Evolutionary conservation across 2,113 vertebrate species (phyloP).

Genomic region (Chaetura pelagica): DNA sequence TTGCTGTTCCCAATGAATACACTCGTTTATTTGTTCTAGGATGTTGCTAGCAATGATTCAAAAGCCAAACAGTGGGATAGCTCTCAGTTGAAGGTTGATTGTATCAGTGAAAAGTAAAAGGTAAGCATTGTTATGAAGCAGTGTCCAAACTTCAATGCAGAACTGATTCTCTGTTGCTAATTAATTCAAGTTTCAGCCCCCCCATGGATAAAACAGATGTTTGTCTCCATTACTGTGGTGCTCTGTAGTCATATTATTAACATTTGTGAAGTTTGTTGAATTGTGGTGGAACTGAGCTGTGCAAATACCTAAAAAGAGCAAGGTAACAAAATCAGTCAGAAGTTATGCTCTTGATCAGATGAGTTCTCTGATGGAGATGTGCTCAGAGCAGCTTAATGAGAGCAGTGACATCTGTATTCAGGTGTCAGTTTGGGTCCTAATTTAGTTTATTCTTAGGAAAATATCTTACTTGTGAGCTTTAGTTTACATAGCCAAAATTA

Average conservation of each 20-base stretch:
- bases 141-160: not conserved
- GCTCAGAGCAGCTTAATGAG: not conserved
- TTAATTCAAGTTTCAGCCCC: not conserved
- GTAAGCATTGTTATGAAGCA: not conserved
- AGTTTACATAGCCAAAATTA: not conserved
- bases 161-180: not conserved
- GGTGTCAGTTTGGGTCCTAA: not conserved
- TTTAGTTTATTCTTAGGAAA: not conserved
- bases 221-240: not conserved
- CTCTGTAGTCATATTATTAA: not conserved
- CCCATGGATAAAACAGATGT: not conserved
- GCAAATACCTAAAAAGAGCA: not conserved
- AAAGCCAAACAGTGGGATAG: not conserved
- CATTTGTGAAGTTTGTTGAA: not conserved
- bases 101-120: not conserved
- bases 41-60: constrained; percentile 21
- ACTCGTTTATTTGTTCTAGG: constrained; percentile 8
- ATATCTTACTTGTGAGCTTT: not conserved
- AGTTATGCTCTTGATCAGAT: not conserved
- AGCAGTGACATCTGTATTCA: not conserved
- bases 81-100: not conserved
- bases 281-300: not conserved
- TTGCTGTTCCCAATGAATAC: not conserved
- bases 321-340: not conserved
- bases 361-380: not conserved